phyloP scores from a whole-genome alignment of 2,888 invertebrate genomes.

The Eristalis tenax region DNA sequence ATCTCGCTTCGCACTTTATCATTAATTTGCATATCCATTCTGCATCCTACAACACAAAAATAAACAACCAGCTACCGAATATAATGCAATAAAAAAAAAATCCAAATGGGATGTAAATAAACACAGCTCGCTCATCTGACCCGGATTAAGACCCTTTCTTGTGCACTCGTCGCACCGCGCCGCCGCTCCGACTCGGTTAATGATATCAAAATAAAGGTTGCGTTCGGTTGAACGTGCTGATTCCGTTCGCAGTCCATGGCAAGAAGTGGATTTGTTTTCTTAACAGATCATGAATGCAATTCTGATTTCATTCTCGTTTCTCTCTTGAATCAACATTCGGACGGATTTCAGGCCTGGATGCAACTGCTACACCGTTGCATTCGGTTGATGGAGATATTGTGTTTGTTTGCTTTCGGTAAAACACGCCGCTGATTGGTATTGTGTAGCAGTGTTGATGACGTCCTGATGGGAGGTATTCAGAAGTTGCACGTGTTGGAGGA shows the following conservation, averaged over 20 bases:
- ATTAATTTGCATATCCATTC: background rate
- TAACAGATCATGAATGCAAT: slow-evolving; percentile 17
- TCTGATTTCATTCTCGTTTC: slow-evolving; percentile 9
- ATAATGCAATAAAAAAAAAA: slow-evolving; percentile 1
- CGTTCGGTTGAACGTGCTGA: background rate
- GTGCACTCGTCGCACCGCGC: background rate
- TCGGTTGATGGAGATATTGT: background rate
- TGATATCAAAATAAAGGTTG: background rate
- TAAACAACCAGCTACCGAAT: background rate
- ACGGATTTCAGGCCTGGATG: slow-evolving; percentile 6
- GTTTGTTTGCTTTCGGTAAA: background rate
- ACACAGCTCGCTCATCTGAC: slow-evolving; percentile 13
- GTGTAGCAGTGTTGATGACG: background rate
- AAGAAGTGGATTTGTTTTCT: slow-evolving; percentile 24
- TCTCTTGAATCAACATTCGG: slow-evolving; percentile 17
- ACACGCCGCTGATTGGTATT: background rate
- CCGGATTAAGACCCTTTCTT: slow-evolving; percentile 15
- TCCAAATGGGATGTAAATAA: slow-evolving; percentile 29
- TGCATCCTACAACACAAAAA: background rate
- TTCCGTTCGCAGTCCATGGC: background rate
- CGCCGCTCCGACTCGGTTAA: background rate
- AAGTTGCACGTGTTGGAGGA: background rate
- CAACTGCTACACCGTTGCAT: background rate
- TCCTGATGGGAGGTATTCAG: background rate
- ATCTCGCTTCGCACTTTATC: background rate